These are phyloP conservation scores for Genyomyrus donnyi DNA, from an alignment of 2,113 vertebrate genomes.

Conservation along the genomic window DNA sequence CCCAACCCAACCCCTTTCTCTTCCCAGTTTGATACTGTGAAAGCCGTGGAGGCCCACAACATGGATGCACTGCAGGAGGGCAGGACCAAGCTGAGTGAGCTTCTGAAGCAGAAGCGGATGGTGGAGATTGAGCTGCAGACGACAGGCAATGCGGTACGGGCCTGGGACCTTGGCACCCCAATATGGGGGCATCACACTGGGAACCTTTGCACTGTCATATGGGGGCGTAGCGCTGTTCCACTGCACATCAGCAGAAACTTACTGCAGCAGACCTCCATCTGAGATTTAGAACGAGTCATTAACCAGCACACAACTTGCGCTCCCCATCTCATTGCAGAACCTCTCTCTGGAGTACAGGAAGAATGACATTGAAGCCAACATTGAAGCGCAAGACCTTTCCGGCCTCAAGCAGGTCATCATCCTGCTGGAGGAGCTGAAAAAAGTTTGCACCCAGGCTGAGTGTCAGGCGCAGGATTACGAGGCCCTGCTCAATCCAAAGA, in stretches of 20 bases:
- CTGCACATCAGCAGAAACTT: not conserved
- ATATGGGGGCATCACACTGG: not conserved
- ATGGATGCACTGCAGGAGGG: constrained; percentile 43
- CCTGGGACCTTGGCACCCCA: not conserved
- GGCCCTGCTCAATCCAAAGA: constrained; percentile 59
- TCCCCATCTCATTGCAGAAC: constrained; percentile 41
- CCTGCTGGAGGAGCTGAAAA: constrained; percentile 51
- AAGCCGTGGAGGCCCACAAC: constrained; percentile 50
- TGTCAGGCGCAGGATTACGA: constrained; percentile 51
- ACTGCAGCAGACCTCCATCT: not conserved
- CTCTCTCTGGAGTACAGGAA: constrained; percentile 49
- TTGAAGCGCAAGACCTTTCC: constrained; percentile 25
- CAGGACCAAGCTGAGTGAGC: constrained; percentile 42
- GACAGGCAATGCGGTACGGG: constrained; percentile 44
- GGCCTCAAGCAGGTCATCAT: constrained; percentile 37
- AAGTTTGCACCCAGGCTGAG: constrained; percentile 49
- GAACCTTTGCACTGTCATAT: not conserved
- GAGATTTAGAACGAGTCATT: not conserved
- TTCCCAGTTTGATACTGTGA: constrained; percentile 57
- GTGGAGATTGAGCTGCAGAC: constrained; percentile 54
- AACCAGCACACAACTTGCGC: not conserved
- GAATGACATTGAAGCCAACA: constrained; percentile 36
- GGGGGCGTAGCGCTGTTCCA: not conserved
- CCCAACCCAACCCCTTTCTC: not conserved
- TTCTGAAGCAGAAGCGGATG: constrained; percentile 42